A percentile compares a stretch with the other conserved stretches of the same genome.
Conservation (phyloP, 2,888 invertebrate species). For the Noctuana brunneofusca region DNA sequence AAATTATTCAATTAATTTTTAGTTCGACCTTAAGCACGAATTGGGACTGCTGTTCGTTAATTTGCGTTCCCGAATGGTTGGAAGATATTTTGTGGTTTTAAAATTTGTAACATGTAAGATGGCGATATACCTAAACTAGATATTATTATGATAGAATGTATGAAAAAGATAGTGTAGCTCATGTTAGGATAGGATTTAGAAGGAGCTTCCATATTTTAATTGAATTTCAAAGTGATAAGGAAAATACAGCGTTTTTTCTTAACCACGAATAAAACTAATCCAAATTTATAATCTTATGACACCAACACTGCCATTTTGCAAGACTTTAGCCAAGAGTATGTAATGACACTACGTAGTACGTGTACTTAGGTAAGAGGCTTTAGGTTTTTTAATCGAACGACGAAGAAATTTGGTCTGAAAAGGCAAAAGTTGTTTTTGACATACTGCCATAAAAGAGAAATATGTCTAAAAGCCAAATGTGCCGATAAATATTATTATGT, state of each 20-base stretch:
- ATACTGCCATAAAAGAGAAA: constrained; percentile 13
- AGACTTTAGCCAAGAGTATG: too few species aligned
- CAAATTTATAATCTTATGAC: background rate
- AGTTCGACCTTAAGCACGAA: constrained; percentile 67
- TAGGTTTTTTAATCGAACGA: background rate
- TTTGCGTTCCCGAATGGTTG: constrained; percentile 50
- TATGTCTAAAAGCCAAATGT: constrained; percentile 1
- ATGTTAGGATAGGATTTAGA: constrained; percentile 7
- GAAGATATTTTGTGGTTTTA: constrained; percentile 15
- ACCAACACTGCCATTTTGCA: constrained; percentile 20
- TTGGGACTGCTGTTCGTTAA: constrained; percentile 46
- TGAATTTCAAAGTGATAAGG: background rate
- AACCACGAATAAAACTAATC: background rate
- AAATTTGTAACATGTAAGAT: constrained; percentile 8
- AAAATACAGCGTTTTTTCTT: background rate
- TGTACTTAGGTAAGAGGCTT: too few species aligned
- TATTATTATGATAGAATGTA: background rate
- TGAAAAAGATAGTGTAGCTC: background rate
- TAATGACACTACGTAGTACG: too few species aligned
- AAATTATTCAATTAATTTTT: constrained; percentile 62
- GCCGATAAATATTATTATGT: constrained; percentile 11
- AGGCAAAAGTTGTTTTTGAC: constrained; percentile 1
- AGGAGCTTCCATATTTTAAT: constrained; percentile 9
- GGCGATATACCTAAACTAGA: background rate
- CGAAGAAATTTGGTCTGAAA: background rate